Conservation (phyloP, 2,113 vertebrate species). For the Hippocampus mohnikei region DNA sequence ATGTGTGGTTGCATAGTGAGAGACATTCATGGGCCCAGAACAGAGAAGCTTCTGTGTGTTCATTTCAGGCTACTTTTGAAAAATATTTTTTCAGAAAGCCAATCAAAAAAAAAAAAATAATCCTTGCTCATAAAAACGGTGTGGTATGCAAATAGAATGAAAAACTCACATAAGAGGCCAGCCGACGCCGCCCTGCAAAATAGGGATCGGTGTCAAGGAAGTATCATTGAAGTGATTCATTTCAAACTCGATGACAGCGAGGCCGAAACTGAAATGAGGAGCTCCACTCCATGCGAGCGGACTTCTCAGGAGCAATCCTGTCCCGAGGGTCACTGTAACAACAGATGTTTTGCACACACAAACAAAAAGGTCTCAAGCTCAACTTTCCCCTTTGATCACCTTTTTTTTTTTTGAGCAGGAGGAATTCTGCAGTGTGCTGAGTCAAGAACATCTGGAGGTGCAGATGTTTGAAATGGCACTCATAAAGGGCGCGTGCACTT, state of each 20-base stretch:
- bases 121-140: too few relatives aligned
- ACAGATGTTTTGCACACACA: slow-evolving; percentile 34
- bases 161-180: too few relatives aligned
- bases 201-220: too few relatives aligned
- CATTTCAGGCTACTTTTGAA: not conserved
- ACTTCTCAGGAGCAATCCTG: slow-evolving; percentile 26
- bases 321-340: slow-evolving; percentile 20
- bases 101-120: too few relatives aligned
- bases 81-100: not conserved
- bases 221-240: too few relatives aligned
- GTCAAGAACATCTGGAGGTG: not conserved
- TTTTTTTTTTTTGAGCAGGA: not conserved
- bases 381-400: not conserved
- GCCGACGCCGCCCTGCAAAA: too few relatives aligned
- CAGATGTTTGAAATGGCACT: not conserved
- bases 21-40: not conserved
- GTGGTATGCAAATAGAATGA: too few relatives aligned
- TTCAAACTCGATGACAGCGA: too few relatives aligned
- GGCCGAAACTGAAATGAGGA: too few relatives aligned
- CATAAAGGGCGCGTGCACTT: not conserved
- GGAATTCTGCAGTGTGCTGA: not conserved
- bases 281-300: slow-evolving; percentile 15
- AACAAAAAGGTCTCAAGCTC: slow-evolving; percentile 1
- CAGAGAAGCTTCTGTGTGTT: not conserved
- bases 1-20: not conserved